phyloP scores from a whole-genome alignment of 2,888 invertebrate species.

The Drosophila mulleri region DNA sequence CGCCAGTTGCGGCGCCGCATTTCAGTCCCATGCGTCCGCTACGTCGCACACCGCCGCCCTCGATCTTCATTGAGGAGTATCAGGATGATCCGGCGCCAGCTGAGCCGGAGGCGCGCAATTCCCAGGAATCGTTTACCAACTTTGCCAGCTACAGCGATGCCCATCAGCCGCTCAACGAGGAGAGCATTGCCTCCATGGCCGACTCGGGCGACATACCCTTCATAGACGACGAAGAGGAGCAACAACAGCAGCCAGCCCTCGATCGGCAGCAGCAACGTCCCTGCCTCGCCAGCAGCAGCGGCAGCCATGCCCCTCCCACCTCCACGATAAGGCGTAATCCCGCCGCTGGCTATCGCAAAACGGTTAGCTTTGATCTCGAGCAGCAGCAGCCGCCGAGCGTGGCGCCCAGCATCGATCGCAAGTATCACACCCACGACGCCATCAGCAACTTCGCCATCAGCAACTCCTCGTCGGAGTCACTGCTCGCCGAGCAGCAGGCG shows the following conservation, averaged over 20 bases:
- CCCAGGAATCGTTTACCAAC: slow-evolving; percentile 81
- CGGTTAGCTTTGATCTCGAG: slow-evolving; percentile 85
- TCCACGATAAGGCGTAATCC: slow-evolving; percentile 56
- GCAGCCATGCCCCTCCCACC: slow-evolving; percentile 56
- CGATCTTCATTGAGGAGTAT: slow-evolving; percentile 85
- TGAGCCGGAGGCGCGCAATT: slow-evolving; percentile 64
- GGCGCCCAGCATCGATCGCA: slow-evolving; percentile 68
- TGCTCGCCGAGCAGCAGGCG: slow-evolving; percentile 49
- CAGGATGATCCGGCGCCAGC: slow-evolving; percentile 69
- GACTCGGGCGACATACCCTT: slow-evolving; percentile 84
- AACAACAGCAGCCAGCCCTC: slow-evolving; percentile 67
- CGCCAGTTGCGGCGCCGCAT: slow-evolving; percentile 34
- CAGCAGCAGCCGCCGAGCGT: slow-evolving; percentile 45
- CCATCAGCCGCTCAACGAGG: slow-evolving; percentile 84
- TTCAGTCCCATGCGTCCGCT: slow-evolving; percentile 72
- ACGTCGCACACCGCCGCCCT: slow-evolving; percentile 80
- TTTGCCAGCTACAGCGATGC: slow-evolving; percentile 78
- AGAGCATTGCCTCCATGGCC: slow-evolving; percentile 83
- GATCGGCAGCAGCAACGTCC: slow-evolving; percentile 42
- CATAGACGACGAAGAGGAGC: slow-evolving; percentile 85
- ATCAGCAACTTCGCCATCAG: slow-evolving; percentile 72
- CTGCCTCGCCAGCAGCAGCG: slow-evolving; percentile 45
- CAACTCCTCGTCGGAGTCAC: slow-evolving; percentile 74
- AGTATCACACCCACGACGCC: slow-evolving; percentile 82
- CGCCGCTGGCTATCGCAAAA: slow-evolving; percentile 81